These are phyloP conservation scores for Zaprionus davidi DNA, from an alignment of 1,140 invertebrate species.

Conservation along the genomic window DNA sequence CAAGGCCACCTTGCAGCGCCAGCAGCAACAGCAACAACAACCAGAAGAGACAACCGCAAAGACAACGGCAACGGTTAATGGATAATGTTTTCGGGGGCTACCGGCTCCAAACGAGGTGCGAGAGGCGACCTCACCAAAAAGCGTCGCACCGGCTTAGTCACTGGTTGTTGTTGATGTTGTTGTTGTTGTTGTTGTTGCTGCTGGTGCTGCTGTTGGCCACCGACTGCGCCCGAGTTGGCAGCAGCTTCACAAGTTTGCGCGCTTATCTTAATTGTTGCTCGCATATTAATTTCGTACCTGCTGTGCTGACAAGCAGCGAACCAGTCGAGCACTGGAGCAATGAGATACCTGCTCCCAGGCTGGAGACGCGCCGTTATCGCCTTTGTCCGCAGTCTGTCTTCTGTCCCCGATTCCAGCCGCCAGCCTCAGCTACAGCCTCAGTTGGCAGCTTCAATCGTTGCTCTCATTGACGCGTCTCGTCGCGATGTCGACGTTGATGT, in stretches of 20 bases:
- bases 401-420: background rate
- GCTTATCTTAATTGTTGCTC: slow-evolving; percentile 84
- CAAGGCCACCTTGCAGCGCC: slow-evolving; percentile 60
- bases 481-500: slow-evolving; percentile 24
- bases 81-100: slow-evolving; percentile 62
- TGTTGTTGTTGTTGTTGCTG: slow-evolving; percentile 35
- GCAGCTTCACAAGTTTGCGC: slow-evolving; percentile 77
- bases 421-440: background rate
- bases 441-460: slow-evolving; percentile 13
- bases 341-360: slow-evolving; percentile 14
- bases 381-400: background rate
- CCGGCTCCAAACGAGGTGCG: slow-evolving; percentile 23
- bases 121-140: slow-evolving; percentile 31
- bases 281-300: slow-evolving; percentile 84
- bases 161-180: slow-evolving; percentile 40
- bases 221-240: slow-evolving; percentile 59
- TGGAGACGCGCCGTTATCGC: slow-evolving; percentile 38
- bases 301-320: slow-evolving; percentile 67
- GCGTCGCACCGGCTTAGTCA: slow-evolving; percentile 55
- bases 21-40: slow-evolving; percentile 17
- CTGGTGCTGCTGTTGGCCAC: slow-evolving; percentile 53
- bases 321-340: slow-evolving; percentile 32
- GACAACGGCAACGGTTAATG: slow-evolving; percentile 44
- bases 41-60: slow-evolving; percentile 8
- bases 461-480: slow-evolving; percentile 51